Base-by-base conservation (phyloP, 2,797 vertebrate genomes). In the Kryptolebias ocellatus region DNA sequence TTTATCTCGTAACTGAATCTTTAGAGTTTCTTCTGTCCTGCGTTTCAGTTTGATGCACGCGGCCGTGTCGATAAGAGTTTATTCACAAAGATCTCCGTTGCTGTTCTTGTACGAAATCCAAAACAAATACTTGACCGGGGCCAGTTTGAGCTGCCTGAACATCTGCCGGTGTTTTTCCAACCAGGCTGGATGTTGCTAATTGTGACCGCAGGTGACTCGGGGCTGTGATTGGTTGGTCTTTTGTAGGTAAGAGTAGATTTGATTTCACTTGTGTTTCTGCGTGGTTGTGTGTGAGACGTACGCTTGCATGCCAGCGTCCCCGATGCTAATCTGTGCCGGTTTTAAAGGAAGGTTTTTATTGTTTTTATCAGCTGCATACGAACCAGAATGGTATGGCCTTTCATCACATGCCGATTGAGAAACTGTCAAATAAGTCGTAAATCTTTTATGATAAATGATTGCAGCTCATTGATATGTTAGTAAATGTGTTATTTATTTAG, bases 131-230 rank as follows among this genome's bases (percentile, higher is more conserved):
- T 51, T 60, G 4, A 66, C 60, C 70, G 42, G 64, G 56, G 68
- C 67, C 20, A 16, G 70, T 70, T 42, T 1, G 24, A 66, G 81
- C 75, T 45, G 72, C 74, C 60, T 56, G 64, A 81, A 87, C 91
- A 90, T 90, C 90, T 90, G 87, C 85, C 89, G 88, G 81, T 81
- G 83, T 83, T 90, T 88, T 83, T 63, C 58, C 46, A 64, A 59
- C 75, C 72, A 28, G 76, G 82, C 81, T 84, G 87, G 86, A 87
- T 73, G 34, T 72, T 77, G 81, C 80, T 87, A 88, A 84, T 90
- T 90, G 88, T 89, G 89, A 92, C 90, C 88, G 84, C 84, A 76
- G 78, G 76, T 72, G 10, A 85, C 88, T 89, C 53, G 82, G 80
- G 81, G 72, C 81, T 87, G 84, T 83, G 85, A 91, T 91, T 89